phyloP scores from a whole-genome alignment of 2,113 vertebrate genomes.

The Nanorana parkeri region DNA sequence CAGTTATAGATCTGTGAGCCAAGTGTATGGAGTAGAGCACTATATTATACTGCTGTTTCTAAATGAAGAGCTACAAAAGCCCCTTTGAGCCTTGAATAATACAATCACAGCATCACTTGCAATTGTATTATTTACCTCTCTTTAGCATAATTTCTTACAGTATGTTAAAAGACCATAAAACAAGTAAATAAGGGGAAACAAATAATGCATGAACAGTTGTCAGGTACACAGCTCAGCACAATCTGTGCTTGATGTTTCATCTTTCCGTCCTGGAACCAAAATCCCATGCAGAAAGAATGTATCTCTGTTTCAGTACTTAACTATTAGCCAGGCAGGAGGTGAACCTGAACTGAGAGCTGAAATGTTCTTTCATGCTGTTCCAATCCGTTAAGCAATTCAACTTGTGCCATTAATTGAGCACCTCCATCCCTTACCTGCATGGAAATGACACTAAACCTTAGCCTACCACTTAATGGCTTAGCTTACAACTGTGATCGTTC shows the following conservation, averaged over 20 bases:
- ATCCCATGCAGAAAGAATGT: constrained; percentile 38
- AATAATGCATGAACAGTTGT: not conserved
- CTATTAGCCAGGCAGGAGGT: constrained; percentile 47
- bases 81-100: not conserved
- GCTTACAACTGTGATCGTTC: constrained; percentile 40
- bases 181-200: not conserved
- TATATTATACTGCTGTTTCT: not conserved
- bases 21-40: constrained; percentile 13
- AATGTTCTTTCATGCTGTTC: constrained; percentile 52
- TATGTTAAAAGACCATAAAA: not conserved
- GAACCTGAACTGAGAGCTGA: constrained; percentile 50
- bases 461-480: constrained; percentile 44
- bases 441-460: constrained; percentile 41
- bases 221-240: not conserved
- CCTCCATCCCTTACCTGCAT: constrained; percentile 42
- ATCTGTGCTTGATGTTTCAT: constrained; percentile 30
- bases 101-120: not conserved
- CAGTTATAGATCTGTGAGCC: constrained; percentile 27
- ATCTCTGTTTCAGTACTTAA: constrained; percentile 48
- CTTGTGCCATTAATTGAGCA: constrained; percentile 48
- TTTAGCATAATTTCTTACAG: not conserved
- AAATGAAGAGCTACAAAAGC: not conserved
- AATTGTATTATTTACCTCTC: not conserved
- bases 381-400: constrained; percentile 50
- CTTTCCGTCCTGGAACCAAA: constrained; percentile 24